These are phyloP conservation scores for Drosophila tanythrix DNA, from an alignment of 2,888 invertebrate species.

Conservation along the genomic window DNA sequence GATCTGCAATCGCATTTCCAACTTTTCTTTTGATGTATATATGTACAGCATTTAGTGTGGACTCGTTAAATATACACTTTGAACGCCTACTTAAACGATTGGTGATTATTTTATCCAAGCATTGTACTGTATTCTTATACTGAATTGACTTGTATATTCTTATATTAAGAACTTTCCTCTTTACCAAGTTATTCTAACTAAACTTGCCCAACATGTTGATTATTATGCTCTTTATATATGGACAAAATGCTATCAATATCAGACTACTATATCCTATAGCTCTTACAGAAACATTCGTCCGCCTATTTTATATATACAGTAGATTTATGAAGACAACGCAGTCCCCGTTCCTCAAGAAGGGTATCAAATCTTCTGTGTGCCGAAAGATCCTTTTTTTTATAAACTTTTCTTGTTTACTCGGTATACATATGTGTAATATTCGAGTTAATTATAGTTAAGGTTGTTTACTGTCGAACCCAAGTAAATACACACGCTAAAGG, in stretches of 20 bases:
- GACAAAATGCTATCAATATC: background rate
- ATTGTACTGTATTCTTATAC: background rate
- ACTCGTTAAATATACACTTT: too few relatives aligned
- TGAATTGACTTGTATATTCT: too few relatives aligned
- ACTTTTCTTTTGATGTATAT: background rate
- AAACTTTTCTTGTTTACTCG: background rate
- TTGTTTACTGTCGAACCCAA: constrained; percentile 6
- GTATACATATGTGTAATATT: background rate
- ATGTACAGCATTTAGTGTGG: too few relatives aligned
- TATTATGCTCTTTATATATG: background rate
- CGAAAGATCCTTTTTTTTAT: background rate
- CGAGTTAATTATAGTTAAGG: background rate
- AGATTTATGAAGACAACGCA: too few relatives aligned
- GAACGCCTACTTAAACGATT: background rate
- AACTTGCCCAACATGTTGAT: background rate
- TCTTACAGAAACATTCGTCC: background rate
- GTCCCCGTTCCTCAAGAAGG: background rate
- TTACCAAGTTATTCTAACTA: too few relatives aligned
- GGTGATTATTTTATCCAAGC: background rate
- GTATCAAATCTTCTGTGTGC: background rate
- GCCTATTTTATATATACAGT: background rate
- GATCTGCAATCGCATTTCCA: background rate
- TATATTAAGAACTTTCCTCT: too few relatives aligned
- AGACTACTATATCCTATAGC: background rate
- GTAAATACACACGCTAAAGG: background rate